Evolutionary conservation across 2,113 vertebrate genomes (phyloP).

Genomic region (Solea solea): DNA sequence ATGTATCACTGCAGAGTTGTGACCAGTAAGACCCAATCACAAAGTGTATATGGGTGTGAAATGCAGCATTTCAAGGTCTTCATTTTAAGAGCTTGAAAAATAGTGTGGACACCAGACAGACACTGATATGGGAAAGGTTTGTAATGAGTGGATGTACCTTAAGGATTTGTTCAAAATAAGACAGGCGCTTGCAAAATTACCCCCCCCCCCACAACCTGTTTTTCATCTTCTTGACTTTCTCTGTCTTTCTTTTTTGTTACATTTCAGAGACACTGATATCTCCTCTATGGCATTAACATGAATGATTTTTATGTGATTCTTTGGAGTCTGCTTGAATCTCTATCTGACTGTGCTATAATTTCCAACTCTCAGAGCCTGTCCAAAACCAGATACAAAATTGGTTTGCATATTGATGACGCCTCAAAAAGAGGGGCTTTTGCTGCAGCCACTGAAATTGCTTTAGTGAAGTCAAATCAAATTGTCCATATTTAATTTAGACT

Average conservation of each 20-base stretch:
- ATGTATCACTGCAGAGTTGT: too few relatives aligned
- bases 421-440: too few relatives aligned
- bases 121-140: too few relatives aligned
- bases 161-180: not conserved
- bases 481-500: not conserved
- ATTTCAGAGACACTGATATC: not conserved
- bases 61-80: too few relatives aligned
- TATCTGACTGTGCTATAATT: conserved; percentile 7
- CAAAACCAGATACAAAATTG: conserved; percentile 14
- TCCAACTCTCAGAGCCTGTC: conserved; percentile 24
- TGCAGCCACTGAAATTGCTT: too few relatives aligned
- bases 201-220: not conserved
- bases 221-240: not conserved
- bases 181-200: too few relatives aligned
- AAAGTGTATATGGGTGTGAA: too few relatives aligned
- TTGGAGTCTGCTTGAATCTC: conserved; percentile 15
- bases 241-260: conserved; percentile 19
- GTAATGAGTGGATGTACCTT: not conserved
- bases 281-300: not conserved
- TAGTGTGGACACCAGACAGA: too few relatives aligned
- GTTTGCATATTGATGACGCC: conserved; percentile 30
- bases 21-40: too few relatives aligned
- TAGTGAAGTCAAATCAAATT: not conserved
- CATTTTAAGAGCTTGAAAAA: too few relatives aligned
- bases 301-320: not conserved